Base-by-base conservation (phyloP, 1,140 invertebrate species). In the Tetramorium alpestre region DNA sequence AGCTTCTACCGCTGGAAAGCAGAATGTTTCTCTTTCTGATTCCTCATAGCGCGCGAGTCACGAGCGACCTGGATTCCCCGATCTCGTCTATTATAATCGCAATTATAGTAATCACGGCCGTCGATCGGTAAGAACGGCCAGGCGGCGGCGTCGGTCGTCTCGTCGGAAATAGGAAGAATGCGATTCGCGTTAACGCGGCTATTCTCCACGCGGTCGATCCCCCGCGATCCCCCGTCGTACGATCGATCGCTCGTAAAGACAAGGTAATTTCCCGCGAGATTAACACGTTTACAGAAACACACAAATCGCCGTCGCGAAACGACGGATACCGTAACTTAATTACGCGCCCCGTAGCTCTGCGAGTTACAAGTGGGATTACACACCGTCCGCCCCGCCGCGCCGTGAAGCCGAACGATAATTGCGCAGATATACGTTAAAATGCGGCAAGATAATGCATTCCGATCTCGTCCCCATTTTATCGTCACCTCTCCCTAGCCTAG, bases 51-150 rank as follows among this genome's bases (percentile, higher is more conserved):
- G 58, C 58, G 58, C 58, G 76, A 78, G 60, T 78, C 76, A 78
- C 76, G 58, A 77, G 58, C 58, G 58, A 65, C 60, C 60, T 38
- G 76, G 44, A 78, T 78, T 64, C 76, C n/a, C 44, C 75, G 60
- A 65, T 67, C 76, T 64, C 75, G 41, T 78, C 41, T 41, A 38
- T 80, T 78, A 78, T 65, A 78, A 78, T 78, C 44, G 44, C 38
- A 67, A 80, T 80, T 67, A 67, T 25, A 65, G 44, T 65, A 65
- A 65, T 65, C 41, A 38, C 33, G 33, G 54, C 18, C n/a, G 72
- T 44, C 72, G 54, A 33, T 54, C 72, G 72, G 25, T 2, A 33
- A 33, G 28, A 33, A 33, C 28, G 28, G 28, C 28, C 28, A 33
- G 28, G 28, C 28, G 28, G 28, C 28, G 28, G 28, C 28, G 28